Evolutionary conservation across 1,140 invertebrate species (phyloP), one percentile per base, ranked within the genome.

Genomic region (Camponotus vicinus): DNA sequence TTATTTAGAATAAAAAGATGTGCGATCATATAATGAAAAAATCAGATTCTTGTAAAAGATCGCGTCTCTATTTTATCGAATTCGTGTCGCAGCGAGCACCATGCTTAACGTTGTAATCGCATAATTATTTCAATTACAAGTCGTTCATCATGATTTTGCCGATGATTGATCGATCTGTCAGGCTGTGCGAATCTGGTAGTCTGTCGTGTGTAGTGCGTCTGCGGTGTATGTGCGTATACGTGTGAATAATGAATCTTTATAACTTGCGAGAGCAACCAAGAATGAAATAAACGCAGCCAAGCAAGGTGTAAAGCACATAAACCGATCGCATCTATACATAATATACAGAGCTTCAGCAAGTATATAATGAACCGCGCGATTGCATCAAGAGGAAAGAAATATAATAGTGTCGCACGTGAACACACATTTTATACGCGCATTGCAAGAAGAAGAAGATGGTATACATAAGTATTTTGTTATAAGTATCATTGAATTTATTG

Each of bases 141-240:
- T 91, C 83, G 87, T 92, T 88, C 78, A 87, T 86, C 82, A 71
- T 85, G 88, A 85, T 90, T 90, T 67, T 89, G 64, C 79, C 79
- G 75, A 91, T 88, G 91, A 92, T 93, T 87, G 86, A 90, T 90
- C 61, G 75, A 79, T 86, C 92, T 93, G 91, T 94, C 93, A 94
- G 94, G 94, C 94, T 95, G 94, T 95, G 93, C 93, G 93, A 95
- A 94, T 94, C 92, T 94, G 93, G 88, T 94, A 94, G 92, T 94
- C 93, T 93, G 92, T 88, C 80, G 87, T 93, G 90, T 93, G 88
- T 75, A 42, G 67, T 82, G 32, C 61, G 52, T 59, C 79, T 63
- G 79, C 69, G 59, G 18, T 75, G 69, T 73, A 45, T 61, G 69
- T 45, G 27, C 27, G 55, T 82, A 82, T 69, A 90, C 45, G 45